A percentile compares a stretch with the other conserved stretches of the same genome.
Conservation (phyloP, 2,113 vertebrate genomes). For the Psittacula cyanocephala region DNA sequence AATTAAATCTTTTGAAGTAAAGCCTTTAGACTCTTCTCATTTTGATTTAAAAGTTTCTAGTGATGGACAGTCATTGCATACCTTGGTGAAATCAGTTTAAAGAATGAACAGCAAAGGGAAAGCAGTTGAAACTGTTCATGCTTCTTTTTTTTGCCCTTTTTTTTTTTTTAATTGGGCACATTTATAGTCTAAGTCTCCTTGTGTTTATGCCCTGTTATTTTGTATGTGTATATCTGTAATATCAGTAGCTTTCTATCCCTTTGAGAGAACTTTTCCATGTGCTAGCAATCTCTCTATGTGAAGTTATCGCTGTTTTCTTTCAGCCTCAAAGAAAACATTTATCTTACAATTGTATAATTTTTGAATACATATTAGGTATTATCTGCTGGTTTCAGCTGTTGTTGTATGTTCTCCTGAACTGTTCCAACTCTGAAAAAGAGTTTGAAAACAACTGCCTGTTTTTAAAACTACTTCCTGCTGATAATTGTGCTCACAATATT, state of each 20-base stretch:
- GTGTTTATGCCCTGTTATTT: not conserved
- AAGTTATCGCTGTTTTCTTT: constrained; percentile 34
- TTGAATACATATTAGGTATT: constrained; percentile 45
- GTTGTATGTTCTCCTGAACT: constrained; percentile 24
- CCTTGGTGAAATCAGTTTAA: not conserved
- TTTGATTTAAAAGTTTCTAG: not conserved
- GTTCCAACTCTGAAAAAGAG: constrained; percentile 25
- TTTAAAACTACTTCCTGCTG: constrained; percentile 71
- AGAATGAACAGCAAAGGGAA: not conserved
- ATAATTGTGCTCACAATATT: constrained; percentile 52
- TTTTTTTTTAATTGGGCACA: not conserved
- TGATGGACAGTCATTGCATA: not conserved
- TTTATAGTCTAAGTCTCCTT: not conserved
- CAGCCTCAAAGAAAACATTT: constrained; percentile 44
- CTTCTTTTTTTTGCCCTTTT: not conserved
- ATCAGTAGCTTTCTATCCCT: not conserved
- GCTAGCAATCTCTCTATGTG: not conserved
- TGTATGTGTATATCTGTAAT: not conserved
- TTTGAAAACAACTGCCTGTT: constrained; percentile 64
- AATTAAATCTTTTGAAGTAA: constrained; percentile 1
- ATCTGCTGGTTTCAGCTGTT: constrained; percentile 53
- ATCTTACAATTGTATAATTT: constrained; percentile 12
- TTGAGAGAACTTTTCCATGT: not conserved
- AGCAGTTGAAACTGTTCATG: not conserved
- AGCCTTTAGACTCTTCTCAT: not conserved